Evolutionary conservation across 2,797 vertebrate genomes (phyloP).

Genomic region (Lophura swinhoii): DNA sequence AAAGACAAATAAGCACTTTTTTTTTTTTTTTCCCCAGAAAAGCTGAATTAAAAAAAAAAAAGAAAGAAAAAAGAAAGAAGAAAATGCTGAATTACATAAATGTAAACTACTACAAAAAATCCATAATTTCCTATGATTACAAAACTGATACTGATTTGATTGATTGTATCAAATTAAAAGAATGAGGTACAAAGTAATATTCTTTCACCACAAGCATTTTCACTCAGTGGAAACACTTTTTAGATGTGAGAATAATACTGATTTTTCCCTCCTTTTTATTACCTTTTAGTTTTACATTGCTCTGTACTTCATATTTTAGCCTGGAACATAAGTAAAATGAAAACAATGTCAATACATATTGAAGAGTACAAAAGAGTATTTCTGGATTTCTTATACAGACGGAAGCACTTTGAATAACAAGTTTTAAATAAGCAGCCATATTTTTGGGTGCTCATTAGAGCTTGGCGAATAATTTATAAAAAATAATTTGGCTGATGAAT

Average conservation of each 20-base stretch:
- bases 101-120: background rate
- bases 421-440: conserved; percentile 47
- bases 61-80: background rate
- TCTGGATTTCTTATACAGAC: background rate
- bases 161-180: background rate
- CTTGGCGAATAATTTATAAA: conserved; percentile 70
- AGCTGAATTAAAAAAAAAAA: background rate
- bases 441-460: conserved; percentile 64
- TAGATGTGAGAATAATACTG: background rate
- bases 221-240: background rate
- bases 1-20: background rate
- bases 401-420: background rate
- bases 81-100: background rate
- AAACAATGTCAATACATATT: background rate
- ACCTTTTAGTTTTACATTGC: background rate
- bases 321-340: background rate
- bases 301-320: background rate
- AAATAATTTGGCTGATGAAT: conserved; percentile 71
- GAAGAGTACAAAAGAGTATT: background rate
- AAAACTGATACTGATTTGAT: background rate
- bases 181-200: background rate
- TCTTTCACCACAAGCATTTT: background rate
- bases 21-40: background rate
- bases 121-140: background rate
- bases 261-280: background rate